Evolutionary conservation across 2,888 invertebrate species (phyloP).

Genomic region (Liposcelis brunnea): DNA sequence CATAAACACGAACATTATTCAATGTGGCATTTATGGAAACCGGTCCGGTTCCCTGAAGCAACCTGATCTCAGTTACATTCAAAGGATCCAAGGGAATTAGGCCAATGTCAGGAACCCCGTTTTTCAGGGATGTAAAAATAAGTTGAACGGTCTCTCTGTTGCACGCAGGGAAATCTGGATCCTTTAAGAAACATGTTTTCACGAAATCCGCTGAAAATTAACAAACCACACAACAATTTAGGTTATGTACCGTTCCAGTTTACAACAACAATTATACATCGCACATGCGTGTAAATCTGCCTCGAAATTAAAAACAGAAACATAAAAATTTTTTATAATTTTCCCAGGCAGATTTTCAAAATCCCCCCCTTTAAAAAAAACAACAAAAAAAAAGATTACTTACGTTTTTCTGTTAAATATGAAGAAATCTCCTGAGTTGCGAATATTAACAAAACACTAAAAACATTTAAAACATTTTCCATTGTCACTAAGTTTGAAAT

Average conservation of each 20-base stretch:
- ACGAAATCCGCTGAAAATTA: slow-evolving; percentile 43
- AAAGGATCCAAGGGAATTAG: slow-evolving; percentile 47
- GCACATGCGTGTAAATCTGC: slow-evolving; percentile 7
- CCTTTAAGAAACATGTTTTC: slow-evolving; percentile 43
- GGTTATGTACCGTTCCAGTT: slow-evolving; percentile 12
- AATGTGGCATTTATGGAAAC: slow-evolving; percentile 51
- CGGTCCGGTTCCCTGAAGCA: slow-evolving; percentile 49
- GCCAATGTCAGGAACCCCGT: slow-evolving; percentile 39
- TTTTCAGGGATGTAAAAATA: slow-evolving; percentile 41
- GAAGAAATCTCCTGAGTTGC: neutral
- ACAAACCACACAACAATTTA: slow-evolving; percentile 15
- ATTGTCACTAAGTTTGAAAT: too few relatives aligned
- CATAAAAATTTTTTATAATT: slow-evolving; percentile 13
- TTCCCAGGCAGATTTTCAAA: slow-evolving; percentile 14
- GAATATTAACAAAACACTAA: neutral
- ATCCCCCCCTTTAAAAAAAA: too few relatives aligned
- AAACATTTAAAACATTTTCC: neutral
- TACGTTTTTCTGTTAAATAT: slow-evolving; percentile 17
- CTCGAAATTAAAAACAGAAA: slow-evolving; percentile 12
- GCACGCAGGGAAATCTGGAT: slow-evolving; percentile 46
- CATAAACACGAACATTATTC: slow-evolving; percentile 42
- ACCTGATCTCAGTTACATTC: slow-evolving; percentile 41
- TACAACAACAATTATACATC: neutral
- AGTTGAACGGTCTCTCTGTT: slow-evolving; percentile 48
- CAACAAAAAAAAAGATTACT: slow-evolving; percentile 12